phyloP scores from a whole-genome alignment of 2,113 vertebrate species.

The Xiphorhynchus elegans region DNA sequence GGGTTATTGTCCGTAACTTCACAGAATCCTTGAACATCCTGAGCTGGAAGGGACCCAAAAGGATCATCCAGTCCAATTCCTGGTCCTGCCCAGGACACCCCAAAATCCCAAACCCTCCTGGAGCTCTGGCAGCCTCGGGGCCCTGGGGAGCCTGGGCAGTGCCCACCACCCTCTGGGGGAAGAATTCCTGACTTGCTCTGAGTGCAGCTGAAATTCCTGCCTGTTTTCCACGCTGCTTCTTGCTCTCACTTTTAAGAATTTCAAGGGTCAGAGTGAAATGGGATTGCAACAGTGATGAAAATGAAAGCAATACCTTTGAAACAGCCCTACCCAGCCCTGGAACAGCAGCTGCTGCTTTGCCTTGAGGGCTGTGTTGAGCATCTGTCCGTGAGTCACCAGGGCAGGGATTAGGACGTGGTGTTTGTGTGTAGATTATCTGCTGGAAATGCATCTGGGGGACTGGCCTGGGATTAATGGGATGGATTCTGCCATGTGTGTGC shows the following conservation, averaged over 20 bases:
- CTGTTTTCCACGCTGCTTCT: background rate
- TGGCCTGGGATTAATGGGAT: conserved; percentile 54
- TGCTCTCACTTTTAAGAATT: background rate
- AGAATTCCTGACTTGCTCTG: background rate
- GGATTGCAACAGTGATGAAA: background rate
- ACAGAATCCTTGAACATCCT: background rate
- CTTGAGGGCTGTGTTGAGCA: background rate
- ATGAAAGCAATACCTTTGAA: background rate
- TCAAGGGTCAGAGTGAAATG: background rate
- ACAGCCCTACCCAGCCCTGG: background rate
- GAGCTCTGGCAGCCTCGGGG: background rate
- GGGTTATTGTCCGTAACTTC: background rate
- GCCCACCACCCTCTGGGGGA: background rate
- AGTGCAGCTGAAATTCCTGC: background rate
- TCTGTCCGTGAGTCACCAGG: conserved; percentile 21
- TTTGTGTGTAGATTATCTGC: conserved; percentile 61
- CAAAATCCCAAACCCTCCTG: background rate
- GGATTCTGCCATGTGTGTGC: conserved; percentile 44
- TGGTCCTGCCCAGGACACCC: background rate
- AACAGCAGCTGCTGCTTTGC: conserved; percentile 2
- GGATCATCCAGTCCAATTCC: background rate
- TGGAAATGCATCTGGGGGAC: conserved; percentile 36
- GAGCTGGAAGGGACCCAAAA: background rate
- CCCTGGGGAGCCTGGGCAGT: background rate
- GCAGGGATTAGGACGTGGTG: conserved; percentile 45